These are phyloP conservation scores for Nycticryphes semicollaris DNA, from an alignment of 2,113 vertebrate species.

Conservation along the genomic window DNA sequence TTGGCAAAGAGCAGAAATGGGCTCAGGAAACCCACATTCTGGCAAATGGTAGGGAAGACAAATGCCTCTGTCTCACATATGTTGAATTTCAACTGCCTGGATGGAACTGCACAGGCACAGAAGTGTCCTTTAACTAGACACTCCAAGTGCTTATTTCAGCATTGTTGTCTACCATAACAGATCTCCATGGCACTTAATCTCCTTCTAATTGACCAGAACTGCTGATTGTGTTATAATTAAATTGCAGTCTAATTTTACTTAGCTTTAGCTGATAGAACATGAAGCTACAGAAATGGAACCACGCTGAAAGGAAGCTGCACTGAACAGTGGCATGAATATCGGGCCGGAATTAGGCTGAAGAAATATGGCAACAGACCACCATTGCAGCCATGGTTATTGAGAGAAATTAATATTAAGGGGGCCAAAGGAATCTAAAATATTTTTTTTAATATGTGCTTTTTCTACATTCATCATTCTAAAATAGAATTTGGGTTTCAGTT, in stretches of 20 bases:
- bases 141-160: background rate
- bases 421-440: background rate
- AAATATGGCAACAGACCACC: background rate
- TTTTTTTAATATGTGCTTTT: background rate
- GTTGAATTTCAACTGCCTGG: background rate
- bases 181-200: background rate
- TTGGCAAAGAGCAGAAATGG: background rate
- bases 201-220: constrained; percentile 8
- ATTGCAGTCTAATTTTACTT: constrained; percentile 11
- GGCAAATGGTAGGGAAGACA: background rate
- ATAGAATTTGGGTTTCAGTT: background rate
- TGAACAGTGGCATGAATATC: background rate
- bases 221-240: background rate
- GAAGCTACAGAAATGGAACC: constrained; percentile 3
- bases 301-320: background rate
- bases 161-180: background rate
- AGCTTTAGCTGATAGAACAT: background rate
- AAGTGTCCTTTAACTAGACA: background rate
- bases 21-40: background rate
- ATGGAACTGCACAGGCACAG: background rate
- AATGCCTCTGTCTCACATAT: rapidly evolving
- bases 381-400: background rate
- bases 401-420: background rate
- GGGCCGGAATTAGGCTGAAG: background rate
- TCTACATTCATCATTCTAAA: background rate